Conservation (phyloP, 1,140 invertebrate genomes). For the Plodia interpunctella region DNA sequence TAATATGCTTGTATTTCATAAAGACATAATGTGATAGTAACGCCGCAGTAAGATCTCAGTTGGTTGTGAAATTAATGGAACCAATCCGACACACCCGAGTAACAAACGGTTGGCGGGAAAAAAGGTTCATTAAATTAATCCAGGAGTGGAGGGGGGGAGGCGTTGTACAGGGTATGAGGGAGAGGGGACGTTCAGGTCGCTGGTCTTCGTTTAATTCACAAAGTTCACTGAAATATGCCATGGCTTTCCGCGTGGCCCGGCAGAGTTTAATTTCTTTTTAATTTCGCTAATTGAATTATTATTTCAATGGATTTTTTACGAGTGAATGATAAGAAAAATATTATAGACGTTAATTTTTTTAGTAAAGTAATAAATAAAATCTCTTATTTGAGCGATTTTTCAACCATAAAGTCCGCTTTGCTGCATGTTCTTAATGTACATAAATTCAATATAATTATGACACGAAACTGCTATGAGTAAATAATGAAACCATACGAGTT, state of each 20-base stretch:
- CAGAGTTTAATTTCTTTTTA: background rate
- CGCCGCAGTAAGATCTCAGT: background rate
- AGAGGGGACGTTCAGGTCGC: background rate
- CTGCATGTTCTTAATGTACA: too few relatives aligned
- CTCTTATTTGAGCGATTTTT: too few relatives aligned
- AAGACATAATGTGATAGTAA: too few relatives aligned
- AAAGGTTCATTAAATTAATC: constrained; percentile 4
- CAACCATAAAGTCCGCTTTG: too few relatives aligned
- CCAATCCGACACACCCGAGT: background rate
- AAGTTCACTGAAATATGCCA: background rate
- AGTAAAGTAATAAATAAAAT: too few relatives aligned
- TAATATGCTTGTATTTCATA: too few relatives aligned
- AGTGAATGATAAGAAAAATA: too few relatives aligned
- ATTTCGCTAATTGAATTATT: background rate
- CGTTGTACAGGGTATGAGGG: background rate
- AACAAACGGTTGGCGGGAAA: background rate
- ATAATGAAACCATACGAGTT: too few relatives aligned
- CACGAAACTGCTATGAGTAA: too few relatives aligned
- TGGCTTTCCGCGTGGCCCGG: background rate
- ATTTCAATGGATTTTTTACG: background rate
- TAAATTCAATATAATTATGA: too few relatives aligned
- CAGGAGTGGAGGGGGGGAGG: background rate
- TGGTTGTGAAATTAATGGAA: background rate
- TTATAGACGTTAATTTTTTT: too few relatives aligned
- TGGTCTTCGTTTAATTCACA: constrained; percentile 2